A percentile compares a stretch with the other conserved stretches of the same genome.
These are phyloP conservation scores for Bubo blakistoni DNA, from an alignment of 2,113 vertebrate genomes.

Conservation along the genomic window DNA sequence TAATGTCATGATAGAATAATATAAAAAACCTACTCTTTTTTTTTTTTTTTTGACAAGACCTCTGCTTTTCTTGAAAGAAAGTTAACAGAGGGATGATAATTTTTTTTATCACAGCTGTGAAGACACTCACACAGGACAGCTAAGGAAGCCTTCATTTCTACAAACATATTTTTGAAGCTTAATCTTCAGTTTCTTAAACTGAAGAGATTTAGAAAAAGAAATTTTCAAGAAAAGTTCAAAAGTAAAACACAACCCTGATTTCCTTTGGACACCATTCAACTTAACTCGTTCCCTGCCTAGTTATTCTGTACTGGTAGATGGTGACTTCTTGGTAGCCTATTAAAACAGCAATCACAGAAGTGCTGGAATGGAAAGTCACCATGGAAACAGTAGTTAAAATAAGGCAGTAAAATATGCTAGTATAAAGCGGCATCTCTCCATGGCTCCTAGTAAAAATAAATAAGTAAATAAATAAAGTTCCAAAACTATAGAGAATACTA, in stretches of 20 bases:
- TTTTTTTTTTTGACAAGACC: too few species aligned
- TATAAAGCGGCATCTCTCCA: not conserved
- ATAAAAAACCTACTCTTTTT: not conserved
- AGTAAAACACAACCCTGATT: not conserved
- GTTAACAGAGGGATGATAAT: too few species aligned
- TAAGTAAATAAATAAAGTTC: not conserved
- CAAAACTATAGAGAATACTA: not conserved
- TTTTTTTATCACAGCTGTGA: not conserved
- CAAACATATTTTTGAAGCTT: not conserved
- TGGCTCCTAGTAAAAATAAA: not conserved
- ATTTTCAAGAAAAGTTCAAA: not conserved
- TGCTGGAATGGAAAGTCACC: not conserved
- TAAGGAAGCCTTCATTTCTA: not conserved
- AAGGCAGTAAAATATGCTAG: not conserved
- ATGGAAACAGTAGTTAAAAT: not conserved
- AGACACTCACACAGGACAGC: not conserved
- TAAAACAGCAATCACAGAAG: not conserved
- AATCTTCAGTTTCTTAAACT: not conserved
- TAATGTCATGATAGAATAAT: not conserved
- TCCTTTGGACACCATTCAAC: not conserved
- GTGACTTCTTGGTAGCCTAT: not conserved
- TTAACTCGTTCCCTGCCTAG: not conserved
- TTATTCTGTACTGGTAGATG: not conserved
- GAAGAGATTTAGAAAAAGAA: not conserved
- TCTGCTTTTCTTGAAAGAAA: not conserved